Evolutionary conservation across 2,113 vertebrate genomes (phyloP), one percentile per base, ranked within the genome.

Genomic region (Erinaceus europaeus): DNA sequence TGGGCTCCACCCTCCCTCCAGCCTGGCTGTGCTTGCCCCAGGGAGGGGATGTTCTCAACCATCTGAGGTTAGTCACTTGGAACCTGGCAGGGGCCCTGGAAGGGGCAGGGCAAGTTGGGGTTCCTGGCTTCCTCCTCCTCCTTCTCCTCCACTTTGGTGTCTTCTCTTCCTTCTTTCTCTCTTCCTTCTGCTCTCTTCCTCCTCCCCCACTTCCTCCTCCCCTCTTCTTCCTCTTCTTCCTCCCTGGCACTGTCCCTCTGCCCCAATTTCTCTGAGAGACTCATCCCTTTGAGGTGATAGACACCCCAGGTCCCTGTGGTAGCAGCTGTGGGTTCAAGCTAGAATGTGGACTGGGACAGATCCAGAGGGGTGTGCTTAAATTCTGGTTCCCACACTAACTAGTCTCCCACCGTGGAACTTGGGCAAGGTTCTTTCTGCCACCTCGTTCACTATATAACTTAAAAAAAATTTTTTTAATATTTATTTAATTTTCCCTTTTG

Each of bases 1-100:
- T 8, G 13, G 38, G 86, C 92, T 72, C 68, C 90, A 68, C 86
- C 90, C 88, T 82, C 69, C 32, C n/a, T 23, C 21, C 59, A 53
- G 34, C 62, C 36, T 52, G 73, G 62, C 86, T 0, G 0, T n/a
- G n/a, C n/a, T n/a, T n/a, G n/a, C 32, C 53, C 21, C 52, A 3
- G 21, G 53, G 53, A 55, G 53, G 53, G 34, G 57, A n/a, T 48
- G 87, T 34, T 61, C 83, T 89, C 82, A 57, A 18, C 32, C 13
- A 6, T 32, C 18, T 11, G 75, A 29, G 17, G 34, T 93, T 87
- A 93, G 91, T 93, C 86, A 85, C 80, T 17, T 40, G 72, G 85
- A 86, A 61, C 40, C 73, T 84, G 40, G n/a, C 52, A 32, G 61
- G 18, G 68, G 64, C 27, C 77, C 38, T 4, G 44, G 81, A 73